Base-by-base conservation (phyloP, 1,140 invertebrate species). In the Drosophila arizonae region DNA sequence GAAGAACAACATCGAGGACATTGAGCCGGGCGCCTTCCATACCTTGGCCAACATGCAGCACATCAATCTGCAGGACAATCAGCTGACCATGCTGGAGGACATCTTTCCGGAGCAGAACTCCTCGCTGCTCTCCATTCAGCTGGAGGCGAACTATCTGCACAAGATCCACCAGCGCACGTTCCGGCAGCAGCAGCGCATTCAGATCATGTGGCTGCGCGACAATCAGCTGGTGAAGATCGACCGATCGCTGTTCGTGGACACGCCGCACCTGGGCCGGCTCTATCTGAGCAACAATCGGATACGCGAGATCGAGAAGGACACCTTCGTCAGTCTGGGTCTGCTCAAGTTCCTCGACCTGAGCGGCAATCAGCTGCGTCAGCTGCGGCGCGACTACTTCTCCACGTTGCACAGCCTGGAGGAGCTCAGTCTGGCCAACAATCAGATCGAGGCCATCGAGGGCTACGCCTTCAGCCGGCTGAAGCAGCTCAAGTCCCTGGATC, bases 231-330 rank as follows among this genome's bases (percentile, higher is more conserved):
- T 94, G n/a, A 93, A 94, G 62, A 92, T 97, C 21, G 95, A 95
- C 58, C 93, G 94, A 6, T 94, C 94, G 6, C 88, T 97, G 48
- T 97, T 97, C 84, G 93, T 93, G 54, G 96, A 97, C 92, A 93
- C 97, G 13, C 87, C 94, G 5, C 93, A 95, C 41, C 94, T 97
- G 48, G 95, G 96, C 82, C 93, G 96, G 56, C 92, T 97, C 3
- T 97, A 97, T 92, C 91, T 98, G 61, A 96, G 95, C 57, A 96
- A 97, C 80, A 98, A 98, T 92, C 94, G 94, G 11, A 96, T 97
- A 76, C 93, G 94, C 6, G 93, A 93, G 51, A 97, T 98, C 76
- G 96, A 97, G 89, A 94, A 96, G 82, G 94, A 94, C 24, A 94
- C 96, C 10, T 98, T 97, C 88, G 93, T 94, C 74, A 94, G 94